Evolutionary conservation across 2,888 invertebrate genomes (phyloP), one percentile per base, ranked within the genome.

Genomic region (Lithophane leautieri): DNA sequence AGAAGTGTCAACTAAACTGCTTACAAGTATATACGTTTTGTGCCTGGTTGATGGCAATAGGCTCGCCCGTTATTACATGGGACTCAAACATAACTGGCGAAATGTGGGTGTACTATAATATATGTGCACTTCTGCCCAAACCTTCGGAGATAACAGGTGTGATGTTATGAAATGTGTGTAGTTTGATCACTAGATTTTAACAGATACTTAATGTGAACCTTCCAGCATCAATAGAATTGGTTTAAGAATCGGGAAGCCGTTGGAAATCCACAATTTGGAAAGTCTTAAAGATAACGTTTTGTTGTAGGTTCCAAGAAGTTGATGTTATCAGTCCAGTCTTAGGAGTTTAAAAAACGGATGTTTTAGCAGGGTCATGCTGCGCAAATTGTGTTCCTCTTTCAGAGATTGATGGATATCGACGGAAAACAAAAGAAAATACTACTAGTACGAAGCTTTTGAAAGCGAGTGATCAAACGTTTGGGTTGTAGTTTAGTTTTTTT

Each of bases 311-410:
- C 22, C 34, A 54, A 65, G 47, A 72, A 19, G 34, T 44, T 47
- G 28, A 61, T 47, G 28, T 28, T n/a, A 54, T 40, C 54, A 50
- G 19, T 42, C 47, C 12, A 78, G n/a, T 42, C 47, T 54, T n/a
- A 44, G n/a, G 11, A 65, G 8, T 34, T 8, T 61, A 67, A 50
- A 62, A 67, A 69, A 62, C 44, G 50, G 44, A 42, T 28, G 25
- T 56, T 78, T 62, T 14, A 25, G 81, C 67, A 8, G 22, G 28
- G 66, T 74, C 66, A 75, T 52, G 61, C 42, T 81, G 34, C 54
- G 81, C 25, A 73, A 81, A 67, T 78, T 56, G 50, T 47, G 34
- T 14, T 25, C 16, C 44, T 50, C 50, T 67, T 34, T 9, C n/a
- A 1, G 12, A 78, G 62, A 78, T 81, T 78, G 50, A 78, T 74